phyloP scores from a whole-genome alignment of 2,797 vertebrate species.

The Sciurus vulgaris region DNA sequence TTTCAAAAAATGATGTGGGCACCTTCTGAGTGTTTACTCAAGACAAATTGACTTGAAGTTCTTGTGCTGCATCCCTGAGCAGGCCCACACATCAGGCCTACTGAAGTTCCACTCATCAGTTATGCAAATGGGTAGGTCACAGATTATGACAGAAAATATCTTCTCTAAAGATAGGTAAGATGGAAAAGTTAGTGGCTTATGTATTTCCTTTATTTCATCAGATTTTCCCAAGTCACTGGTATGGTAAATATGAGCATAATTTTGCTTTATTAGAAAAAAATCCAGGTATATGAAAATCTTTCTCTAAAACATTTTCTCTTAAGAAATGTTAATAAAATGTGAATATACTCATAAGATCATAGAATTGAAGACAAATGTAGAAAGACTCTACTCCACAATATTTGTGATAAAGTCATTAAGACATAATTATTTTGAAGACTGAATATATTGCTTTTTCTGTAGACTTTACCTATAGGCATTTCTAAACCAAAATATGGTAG shows the following conservation, averaged over 20 bases:
- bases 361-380: slow-evolving; percentile 19
- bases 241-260: not conserved
- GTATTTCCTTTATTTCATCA: slow-evolving; percentile 6
- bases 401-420: not conserved
- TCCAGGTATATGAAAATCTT: not conserved
- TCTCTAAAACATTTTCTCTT: not conserved
- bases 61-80: not conserved
- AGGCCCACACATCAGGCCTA: not conserved
- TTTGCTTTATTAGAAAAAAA: slow-evolving; percentile 39
- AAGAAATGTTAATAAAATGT: slow-evolving; percentile 24
- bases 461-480: not conserved
- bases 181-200: not conserved
- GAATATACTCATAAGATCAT: not conserved
- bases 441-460: not conserved
- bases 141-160: not conserved
- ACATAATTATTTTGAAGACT: not conserved
- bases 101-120: not conserved
- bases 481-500: not conserved
- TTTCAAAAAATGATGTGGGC: not conserved
- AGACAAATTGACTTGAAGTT: not conserved
- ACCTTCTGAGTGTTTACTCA: not conserved
- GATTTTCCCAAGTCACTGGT: not conserved
- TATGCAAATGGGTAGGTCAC: not conserved
- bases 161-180: not conserved
- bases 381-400: slow-evolving; percentile 41